Base-by-base conservation (phyloP, 2,113 vertebrate genomes). In the Sterrhoptilus dennistouni region DNA sequence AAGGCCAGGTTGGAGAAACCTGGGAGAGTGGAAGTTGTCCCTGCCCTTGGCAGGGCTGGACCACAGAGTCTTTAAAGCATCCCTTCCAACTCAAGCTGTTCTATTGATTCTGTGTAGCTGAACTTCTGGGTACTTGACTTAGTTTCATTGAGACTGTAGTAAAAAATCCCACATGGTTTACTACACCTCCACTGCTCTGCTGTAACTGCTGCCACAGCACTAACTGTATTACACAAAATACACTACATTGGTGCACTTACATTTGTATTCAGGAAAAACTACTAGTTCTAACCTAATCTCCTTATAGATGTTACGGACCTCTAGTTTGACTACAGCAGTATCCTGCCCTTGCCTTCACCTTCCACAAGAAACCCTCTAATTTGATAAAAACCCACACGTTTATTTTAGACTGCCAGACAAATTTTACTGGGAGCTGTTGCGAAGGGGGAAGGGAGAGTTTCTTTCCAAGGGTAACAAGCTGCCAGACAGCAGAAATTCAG, bases 11-110 rank as follows among this genome's bases (percentile, higher is more conserved):
- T 83, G 18, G 21, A 61, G 17, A 9, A 25, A 3, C 4, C 38
- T 47, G n/a, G 20, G 9, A 14, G 2, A 3, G 20, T 40, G 14
- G 29, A 19, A 76, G 8, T 0, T 45, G 29, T 31, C 53, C 53
- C 28, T 68, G 28, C 10, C 28, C 16, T 15, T 22, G 33, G 1
- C 50, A 80, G 21, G 31, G 11, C 8, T 64, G 66, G 24, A 14
- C 31, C 14, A 76, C 12, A 12, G 2, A 12, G 7, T 16, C 23
- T 66, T 44, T 52, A 29, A 38, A 61, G 13, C 4, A 6, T 20
- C 12, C 8, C 18, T 63, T 69, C 21, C 35, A 24, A 28, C 22
- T 56, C 31, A 63, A 56, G 28, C 8, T 42, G 4, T 53, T 54
- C 21, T 11, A 11, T 19, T 61, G 14, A 8, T 61, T 49, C 79